Evolutionary conservation across 2,797 vertebrate genomes (phyloP).

Genomic region (Pseudopleuronectes americanus): DNA sequence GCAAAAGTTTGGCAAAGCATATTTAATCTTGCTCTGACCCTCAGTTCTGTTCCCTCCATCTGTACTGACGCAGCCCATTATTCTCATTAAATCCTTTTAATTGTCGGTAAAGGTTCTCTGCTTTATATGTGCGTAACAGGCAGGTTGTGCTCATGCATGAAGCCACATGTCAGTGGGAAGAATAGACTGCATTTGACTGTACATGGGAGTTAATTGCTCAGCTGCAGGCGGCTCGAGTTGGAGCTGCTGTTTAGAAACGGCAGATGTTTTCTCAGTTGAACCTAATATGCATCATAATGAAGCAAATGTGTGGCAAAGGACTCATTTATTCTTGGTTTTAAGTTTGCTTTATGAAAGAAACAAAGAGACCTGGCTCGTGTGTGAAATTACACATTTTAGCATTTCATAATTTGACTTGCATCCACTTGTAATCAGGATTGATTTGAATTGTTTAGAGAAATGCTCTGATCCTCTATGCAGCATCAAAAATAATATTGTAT

Average conservation of each 20-base stretch:
- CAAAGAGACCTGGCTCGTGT: not conserved
- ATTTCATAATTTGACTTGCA: not conserved
- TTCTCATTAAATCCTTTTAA: constrained; percentile 17
- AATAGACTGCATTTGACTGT: constrained; percentile 43
- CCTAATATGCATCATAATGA: constrained; percentile 13
- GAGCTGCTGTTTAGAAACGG: constrained; percentile 23
- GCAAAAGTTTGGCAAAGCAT: not conserved
- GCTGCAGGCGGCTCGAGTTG: constrained; percentile 24
- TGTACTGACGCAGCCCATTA: constrained; percentile 11
- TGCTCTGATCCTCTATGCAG: no score
- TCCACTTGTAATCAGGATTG: not conserved
- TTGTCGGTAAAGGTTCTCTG: constrained; percentile 17
- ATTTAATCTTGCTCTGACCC: constrained; percentile 15
- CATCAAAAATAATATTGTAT: constrained; percentile 5
- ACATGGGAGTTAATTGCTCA: constrained; percentile 32
- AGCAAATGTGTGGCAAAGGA: not conserved
- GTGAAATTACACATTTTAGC: not conserved
- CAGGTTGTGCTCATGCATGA: constrained; percentile 37
- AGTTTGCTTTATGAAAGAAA: constrained; percentile 2
- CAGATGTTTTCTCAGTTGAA: constrained; percentile 24
- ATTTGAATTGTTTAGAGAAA: no score
- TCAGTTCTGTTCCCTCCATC: not conserved
- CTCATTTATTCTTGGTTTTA: not conserved
- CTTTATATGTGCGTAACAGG: constrained; percentile 38
- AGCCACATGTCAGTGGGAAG: constrained; percentile 44